These are phyloP conservation scores for Littorina saxatilis DNA, from an alignment of 1,140 invertebrate genomes.

Conservation along the genomic window DNA sequence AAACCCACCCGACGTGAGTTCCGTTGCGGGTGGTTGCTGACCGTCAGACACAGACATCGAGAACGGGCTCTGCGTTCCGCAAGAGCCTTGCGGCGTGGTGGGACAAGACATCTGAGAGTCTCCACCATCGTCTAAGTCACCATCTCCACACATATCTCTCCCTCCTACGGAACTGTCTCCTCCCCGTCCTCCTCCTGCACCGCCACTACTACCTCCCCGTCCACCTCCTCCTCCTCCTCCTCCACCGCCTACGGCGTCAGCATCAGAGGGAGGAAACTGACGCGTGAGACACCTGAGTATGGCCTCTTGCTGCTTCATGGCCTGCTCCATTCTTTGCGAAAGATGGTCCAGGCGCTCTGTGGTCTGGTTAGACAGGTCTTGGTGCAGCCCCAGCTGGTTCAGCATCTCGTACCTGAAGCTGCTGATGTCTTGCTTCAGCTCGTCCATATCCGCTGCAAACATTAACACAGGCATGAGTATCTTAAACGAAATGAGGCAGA, in stretches of 20 bases:
- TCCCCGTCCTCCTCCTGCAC: background rate
- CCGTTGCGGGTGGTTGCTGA: background rate
- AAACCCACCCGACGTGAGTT: background rate
- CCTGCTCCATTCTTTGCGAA: conserved; percentile 24
- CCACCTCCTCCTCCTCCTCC: background rate
- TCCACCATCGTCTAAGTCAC: background rate
- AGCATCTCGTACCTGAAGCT: conserved; percentile 72
- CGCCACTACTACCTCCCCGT: background rate
- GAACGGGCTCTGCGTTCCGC: background rate
- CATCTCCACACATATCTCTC: background rate
- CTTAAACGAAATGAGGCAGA: no score
- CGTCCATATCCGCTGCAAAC: conserved; percentile 67
- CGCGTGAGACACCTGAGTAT: background rate
- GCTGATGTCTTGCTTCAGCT: conserved; percentile 72
- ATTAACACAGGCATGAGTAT: no score
- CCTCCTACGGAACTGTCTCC: background rate
- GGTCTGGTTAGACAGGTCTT: conserved; percentile 3
- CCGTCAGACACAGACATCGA: background rate
- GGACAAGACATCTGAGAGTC: background rate
- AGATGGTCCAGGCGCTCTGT: conserved; percentile 23
- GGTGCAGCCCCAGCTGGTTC: conserved; percentile 48
- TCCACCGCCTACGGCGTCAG: background rate
- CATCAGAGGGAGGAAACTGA: background rate
- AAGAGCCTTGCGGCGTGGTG: background rate
- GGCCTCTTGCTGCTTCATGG: conserved; percentile 21